These are phyloP conservation scores for Drosophila acutilabella DNA, from an alignment of 2,888 invertebrate genomes.

Conservation along the genomic window DNA sequence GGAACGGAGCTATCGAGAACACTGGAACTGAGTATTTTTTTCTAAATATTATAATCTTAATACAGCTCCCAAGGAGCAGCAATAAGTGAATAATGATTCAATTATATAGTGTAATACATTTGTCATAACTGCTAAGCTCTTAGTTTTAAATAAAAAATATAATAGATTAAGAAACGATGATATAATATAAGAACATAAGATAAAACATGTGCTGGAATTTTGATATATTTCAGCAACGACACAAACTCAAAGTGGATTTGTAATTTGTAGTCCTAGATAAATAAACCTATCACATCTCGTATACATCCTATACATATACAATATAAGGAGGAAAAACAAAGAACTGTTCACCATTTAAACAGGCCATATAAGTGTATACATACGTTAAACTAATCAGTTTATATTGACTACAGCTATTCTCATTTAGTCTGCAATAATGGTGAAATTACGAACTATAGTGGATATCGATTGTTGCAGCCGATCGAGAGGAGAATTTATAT, in stretches of 20 bases:
- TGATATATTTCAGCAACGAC: constrained; percentile 34
- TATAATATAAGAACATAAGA: constrained; percentile 13
- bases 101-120: constrained; percentile 67
- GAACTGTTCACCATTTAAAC: constrained; percentile 52
- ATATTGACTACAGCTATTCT: constrained; percentile 55
- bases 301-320: neutral
- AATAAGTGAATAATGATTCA: constrained; percentile 67
- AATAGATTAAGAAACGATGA: constrained; percentile 2
- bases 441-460: constrained; percentile 42
- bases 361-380: constrained; percentile 53
- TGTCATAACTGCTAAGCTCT: constrained; percentile 69
- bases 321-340: neutral
- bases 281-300: neutral
- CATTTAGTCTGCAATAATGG: constrained; percentile 60
- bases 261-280: constrained; percentile 35
- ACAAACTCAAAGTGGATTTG: constrained; percentile 43
- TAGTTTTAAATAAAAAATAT: constrained; percentile 32
- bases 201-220: constrained; percentile 40
- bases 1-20: constrained; percentile 74
- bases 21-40: constrained; percentile 81
- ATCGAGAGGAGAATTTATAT: constrained; percentile 5
- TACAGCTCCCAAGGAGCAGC: constrained; percentile 80
- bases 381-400: constrained; percentile 60
- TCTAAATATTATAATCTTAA: constrained; percentile 40
- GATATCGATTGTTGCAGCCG: constrained; percentile 38